These are phyloP conservation scores for Sciaenops ocellatus DNA, from an alignment of 2,797 vertebrate species.

Conservation along the genomic window DNA sequence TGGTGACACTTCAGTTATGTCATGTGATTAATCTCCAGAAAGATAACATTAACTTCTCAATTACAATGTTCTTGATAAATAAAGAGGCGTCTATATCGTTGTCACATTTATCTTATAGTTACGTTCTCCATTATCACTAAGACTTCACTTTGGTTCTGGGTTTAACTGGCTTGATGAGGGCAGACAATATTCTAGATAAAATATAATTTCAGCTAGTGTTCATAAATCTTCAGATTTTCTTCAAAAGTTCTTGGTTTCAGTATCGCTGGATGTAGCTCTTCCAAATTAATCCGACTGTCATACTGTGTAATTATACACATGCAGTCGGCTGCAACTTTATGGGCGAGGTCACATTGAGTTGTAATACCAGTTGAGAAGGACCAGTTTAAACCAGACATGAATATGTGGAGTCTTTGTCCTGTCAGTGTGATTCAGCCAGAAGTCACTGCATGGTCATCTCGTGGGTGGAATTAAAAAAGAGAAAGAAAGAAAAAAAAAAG, in stretches of 20 bases:
- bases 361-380: conserved; percentile 35
- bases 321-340: conserved; percentile 9
- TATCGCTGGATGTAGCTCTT: conserved; percentile 16
- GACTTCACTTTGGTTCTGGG: not conserved
- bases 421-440: conserved; percentile 51
- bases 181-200: not conserved
- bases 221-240: not conserved
- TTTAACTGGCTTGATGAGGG: not conserved
- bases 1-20: not conserved
- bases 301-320: conserved; percentile 1
- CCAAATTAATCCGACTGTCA: conserved; percentile 12
- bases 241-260: not conserved
- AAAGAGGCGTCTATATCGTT: not conserved
- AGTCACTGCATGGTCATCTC: conserved; percentile 57
- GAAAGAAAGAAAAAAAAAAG: conserved; percentile 22
- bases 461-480: conserved; percentile 55
- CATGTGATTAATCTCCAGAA: not conserved
- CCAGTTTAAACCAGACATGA: conserved; percentile 57
- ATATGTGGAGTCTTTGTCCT: conserved; percentile 49
- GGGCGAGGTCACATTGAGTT: conserved; percentile 43
- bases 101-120: not conserved
- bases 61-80: not conserved
- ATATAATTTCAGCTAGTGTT: not conserved
- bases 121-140: not conserved
- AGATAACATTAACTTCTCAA: not conserved